phyloP scores from a whole-genome alignment of 2,113 vertebrate species.

The Oreamnos americanus region DNA sequence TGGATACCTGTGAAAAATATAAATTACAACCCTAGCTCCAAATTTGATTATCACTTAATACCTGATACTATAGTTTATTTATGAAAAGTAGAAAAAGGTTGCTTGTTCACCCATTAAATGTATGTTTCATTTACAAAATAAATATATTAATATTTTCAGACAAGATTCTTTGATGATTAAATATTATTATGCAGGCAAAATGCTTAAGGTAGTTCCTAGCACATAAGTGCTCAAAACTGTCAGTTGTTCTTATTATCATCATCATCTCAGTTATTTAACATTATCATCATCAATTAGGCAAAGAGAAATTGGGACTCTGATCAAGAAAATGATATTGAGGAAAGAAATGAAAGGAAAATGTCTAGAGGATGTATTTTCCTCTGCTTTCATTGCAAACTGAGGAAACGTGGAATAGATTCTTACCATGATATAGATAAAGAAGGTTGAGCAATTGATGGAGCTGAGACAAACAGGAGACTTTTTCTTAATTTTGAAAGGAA shows the following conservation, averaged over 20 bases:
- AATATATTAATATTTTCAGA: not conserved
- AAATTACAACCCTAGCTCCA: not conserved
- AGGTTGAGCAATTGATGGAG: not conserved
- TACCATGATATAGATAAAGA: not conserved
- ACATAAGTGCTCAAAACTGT: not conserved
- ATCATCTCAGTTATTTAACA: not conserved
- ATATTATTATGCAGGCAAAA: not conserved
- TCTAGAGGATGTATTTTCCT: not conserved
- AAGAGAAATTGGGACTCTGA: not conserved
- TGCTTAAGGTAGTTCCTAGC: not conserved
- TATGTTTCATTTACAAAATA: slow-evolving; percentile 2
- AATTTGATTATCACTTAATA: not conserved
- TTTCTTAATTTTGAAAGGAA: not conserved
- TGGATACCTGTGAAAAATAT: not conserved
- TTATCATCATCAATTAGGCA: not conserved
- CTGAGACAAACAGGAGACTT: not conserved
- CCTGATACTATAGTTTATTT: not conserved
- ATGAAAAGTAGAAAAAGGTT: not conserved
- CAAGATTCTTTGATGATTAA: not conserved
- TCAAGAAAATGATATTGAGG: not conserved
- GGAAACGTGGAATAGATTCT: not conserved
- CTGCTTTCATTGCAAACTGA: not conserved
- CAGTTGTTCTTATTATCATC: not conserved
- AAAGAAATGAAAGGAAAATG: not conserved
- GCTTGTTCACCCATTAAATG: not conserved